Base-by-base conservation (phyloP, 2,888 invertebrate species). In the Netelia melanura region DNA sequence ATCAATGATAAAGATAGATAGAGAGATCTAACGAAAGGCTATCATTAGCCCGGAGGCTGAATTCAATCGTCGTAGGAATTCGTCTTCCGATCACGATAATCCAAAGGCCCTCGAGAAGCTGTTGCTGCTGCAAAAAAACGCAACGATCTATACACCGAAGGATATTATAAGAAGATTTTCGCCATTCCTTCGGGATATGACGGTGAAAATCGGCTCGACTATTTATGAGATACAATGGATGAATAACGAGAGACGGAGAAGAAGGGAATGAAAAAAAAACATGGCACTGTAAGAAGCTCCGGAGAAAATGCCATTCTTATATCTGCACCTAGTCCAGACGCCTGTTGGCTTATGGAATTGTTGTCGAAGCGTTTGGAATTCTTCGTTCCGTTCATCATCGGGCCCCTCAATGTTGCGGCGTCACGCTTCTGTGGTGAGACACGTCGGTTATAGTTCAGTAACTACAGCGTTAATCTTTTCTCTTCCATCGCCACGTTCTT, bases 291-390 rank as follows among this genome's bases (percentile, higher is more conserved):
- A 85, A 89, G 87, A 86, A 72, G 71, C 79, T 78, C 14, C 25
- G n/a, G 67, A 76, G 61, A 83, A 82, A 80, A 85, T 80, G 54
- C 72, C 67, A 17, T 52, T 23, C 25, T 76, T 38, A 38, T 65
- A 86, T 67, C 25, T 68, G 62, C 80, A 82, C 79, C 75, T 87
- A 84, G 84, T 80, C 81, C 72, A 58, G 76, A 65, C 85, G 65
- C 75, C 76, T 72, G n/a, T 58, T 71, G 81, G 43, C 52, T 64
- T 68, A 81, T 64, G 81, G 80, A 78, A 83, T 80, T 80, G 79
- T 82, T 75, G 82, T 86, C 86, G 85, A 86, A 87, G 84, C 84
- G 88, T 89, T 90, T 89, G 86, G 81, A 87, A 89, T 90, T 89
- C 88, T 85, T 86, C 68, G 76, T 52, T 83, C 56, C 81, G 83